These are phyloP conservation scores for Apamea sordens DNA, from an alignment of 2,888 invertebrate genomes.

Conservation along the genomic window DNA sequence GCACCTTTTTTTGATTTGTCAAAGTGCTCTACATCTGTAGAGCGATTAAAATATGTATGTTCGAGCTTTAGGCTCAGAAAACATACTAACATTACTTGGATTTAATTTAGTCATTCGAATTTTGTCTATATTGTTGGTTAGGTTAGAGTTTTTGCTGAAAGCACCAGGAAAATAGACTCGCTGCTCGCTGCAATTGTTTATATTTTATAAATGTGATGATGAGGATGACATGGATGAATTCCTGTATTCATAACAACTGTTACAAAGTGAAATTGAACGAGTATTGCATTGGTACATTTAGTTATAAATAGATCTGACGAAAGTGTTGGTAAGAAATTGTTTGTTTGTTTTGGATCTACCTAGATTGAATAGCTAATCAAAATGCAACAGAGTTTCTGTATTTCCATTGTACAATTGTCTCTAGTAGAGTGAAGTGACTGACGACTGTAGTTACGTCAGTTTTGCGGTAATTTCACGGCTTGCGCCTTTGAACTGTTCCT, in stretches of 20 bases:
- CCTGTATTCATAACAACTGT: not conserved
- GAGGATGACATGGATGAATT: not conserved
- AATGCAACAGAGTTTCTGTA: conserved; percentile 35
- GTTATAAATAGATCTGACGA: conserved; percentile 6
- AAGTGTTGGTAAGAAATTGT: conserved; percentile 5
- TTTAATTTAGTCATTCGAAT: not conserved
- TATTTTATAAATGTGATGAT: not conserved
- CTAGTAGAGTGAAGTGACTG: conserved; percentile 65
- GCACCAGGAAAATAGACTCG: not conserved
- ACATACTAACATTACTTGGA: not conserved
- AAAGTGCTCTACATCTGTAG: not conserved
- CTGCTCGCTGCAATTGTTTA: not conserved
- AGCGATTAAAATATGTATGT: not conserved
- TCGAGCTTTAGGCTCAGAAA: not conserved
- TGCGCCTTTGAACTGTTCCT: conserved; percentile 84
- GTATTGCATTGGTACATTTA: not conserved
- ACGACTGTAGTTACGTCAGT: conserved; percentile 82
- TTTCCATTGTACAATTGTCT: conserved; percentile 55
- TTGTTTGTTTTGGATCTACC: conserved; percentile 5
- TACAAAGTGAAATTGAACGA: not conserved
- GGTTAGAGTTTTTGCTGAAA: not conserved
- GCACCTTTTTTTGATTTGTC: not conserved
- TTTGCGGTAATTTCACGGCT: conserved; percentile 89
- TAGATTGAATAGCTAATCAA: conserved; percentile 11
- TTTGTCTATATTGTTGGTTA: not conserved